Conservation (phyloP, 2,888 invertebrate species). For the Melikaiella ostensackeni region DNA sequence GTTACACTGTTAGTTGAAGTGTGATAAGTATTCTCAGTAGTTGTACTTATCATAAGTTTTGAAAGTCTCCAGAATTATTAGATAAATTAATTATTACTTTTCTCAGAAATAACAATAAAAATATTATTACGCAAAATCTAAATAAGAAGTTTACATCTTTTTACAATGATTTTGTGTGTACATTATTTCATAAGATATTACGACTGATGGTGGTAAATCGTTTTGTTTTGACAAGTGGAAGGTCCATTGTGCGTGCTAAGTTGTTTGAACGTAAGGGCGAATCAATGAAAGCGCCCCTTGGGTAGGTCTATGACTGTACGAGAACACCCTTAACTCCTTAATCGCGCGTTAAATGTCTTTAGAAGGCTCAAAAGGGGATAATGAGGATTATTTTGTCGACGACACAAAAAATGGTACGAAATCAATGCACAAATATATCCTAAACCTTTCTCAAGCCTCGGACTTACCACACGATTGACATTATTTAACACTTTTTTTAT, state of each 20-base stretch:
- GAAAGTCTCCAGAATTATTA: not conserved
- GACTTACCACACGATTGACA: too few relatives aligned
- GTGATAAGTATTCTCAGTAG: not conserved
- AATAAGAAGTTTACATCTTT: not conserved
- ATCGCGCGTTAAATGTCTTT: not conserved
- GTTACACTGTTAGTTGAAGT: not conserved
- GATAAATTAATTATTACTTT: not conserved
- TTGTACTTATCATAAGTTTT: not conserved
- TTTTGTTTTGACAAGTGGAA: slow-evolving; percentile 18
- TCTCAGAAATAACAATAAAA: not conserved
- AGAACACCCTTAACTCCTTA: slow-evolving; percentile 12
- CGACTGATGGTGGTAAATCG: not conserved
- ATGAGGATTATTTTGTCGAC: slow-evolving; percentile 6
- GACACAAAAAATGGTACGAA: not conserved
- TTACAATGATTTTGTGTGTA: not conserved
- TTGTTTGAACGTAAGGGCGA: slow-evolving; percentile 23
- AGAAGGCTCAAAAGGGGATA: slow-evolving; percentile 5
- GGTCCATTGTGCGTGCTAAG: slow-evolving; percentile 22
- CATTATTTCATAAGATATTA: not conserved
- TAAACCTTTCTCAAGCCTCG: too few relatives aligned
- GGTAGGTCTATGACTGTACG: not conserved
- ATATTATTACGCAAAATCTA: not conserved
- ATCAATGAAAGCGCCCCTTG: slow-evolving; percentile 27
- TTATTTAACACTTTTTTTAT: too few relatives aligned
- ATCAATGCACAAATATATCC: not conserved